These are phyloP conservation scores for Lynx canadensis DNA, from an alignment of 2,113 vertebrate genomes.

Conservation along the genomic window DNA sequence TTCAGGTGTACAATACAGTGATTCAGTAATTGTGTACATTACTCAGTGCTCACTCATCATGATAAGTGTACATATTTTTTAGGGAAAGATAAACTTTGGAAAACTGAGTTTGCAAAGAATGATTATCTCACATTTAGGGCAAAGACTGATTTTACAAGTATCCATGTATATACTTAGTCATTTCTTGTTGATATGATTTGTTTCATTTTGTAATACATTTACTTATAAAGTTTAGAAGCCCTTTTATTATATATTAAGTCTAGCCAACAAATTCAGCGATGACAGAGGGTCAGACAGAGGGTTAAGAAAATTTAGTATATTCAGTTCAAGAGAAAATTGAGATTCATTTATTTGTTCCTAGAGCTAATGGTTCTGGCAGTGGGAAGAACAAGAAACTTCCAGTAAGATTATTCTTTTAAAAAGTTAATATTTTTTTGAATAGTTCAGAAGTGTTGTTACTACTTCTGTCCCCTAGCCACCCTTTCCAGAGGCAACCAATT, in stretches of 20 bases:
- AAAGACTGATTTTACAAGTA: conserved; percentile 7
- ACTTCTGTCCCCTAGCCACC: not conserved
- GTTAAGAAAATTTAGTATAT: conserved; percentile 4
- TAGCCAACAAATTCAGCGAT: not conserved
- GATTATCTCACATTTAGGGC: not conserved
- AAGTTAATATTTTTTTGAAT: conserved; percentile 19
- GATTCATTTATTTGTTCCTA: not conserved
- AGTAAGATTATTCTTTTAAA: not conserved
- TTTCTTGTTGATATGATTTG: not conserved
- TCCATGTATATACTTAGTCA: not conserved
- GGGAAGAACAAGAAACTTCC: not conserved
- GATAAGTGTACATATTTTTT: not conserved
- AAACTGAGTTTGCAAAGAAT: conserved; percentile 12
- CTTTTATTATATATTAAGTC: not conserved
- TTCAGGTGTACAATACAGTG: not conserved
- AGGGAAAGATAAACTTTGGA: not conserved
- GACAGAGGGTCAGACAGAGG: not conserved
- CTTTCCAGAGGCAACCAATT: not conserved
- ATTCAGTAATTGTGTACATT: not conserved
- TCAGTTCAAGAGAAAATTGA: not conserved
- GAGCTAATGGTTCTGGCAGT: not conserved
- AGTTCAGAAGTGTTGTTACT: not conserved
- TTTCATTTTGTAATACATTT: conserved; percentile 9
- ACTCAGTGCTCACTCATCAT: not conserved
- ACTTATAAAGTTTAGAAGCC: not conserved